phyloP scores from a whole-genome alignment of 2,113 vertebrate species.

The Mesitornis unicolor region DNA sequence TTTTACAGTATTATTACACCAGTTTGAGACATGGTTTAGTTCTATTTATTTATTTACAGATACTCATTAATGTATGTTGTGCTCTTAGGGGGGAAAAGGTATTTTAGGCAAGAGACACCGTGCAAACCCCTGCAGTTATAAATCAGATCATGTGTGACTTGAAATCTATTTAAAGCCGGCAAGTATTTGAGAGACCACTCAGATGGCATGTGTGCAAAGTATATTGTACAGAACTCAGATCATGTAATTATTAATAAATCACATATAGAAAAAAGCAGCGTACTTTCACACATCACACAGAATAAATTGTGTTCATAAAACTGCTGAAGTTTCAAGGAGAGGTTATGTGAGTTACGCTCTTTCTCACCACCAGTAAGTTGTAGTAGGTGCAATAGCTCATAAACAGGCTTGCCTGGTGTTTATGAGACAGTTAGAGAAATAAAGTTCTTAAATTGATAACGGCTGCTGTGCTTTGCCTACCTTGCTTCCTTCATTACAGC shows the following conservation, averaged over 20 bases:
- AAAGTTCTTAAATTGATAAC: slow-evolving; percentile 30
- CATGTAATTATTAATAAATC: background rate
- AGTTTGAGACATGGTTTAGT: background rate
- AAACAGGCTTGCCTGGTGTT: slow-evolving; percentile 40
- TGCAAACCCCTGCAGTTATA: background rate
- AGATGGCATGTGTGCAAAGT: background rate
- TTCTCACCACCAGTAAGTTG: slow-evolving; percentile 30
- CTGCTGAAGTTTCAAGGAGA: slow-evolving; percentile 51
- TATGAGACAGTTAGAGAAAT: slow-evolving; percentile 42
- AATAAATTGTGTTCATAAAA: slow-evolving; percentile 41
- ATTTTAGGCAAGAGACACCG: background rate
- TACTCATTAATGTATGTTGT: background rate
- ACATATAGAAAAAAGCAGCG: background rate
- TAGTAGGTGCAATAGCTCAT: slow-evolving; percentile 32
- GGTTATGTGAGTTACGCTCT: slow-evolving; percentile 11
- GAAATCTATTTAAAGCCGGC: background rate
- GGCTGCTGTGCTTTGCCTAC: slow-evolving; percentile 72
- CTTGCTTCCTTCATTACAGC: slow-evolving; percentile 78
- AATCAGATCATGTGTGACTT: background rate
- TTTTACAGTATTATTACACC: background rate
- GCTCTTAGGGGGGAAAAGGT: background rate
- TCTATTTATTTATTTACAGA: background rate
- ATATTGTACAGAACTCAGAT: background rate
- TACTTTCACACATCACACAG: background rate
- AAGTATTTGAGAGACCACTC: background rate